These are phyloP conservation scores for Tipula lateralis DNA, from an alignment of 2,888 invertebrate genomes.

Conservation along the genomic window DNA sequence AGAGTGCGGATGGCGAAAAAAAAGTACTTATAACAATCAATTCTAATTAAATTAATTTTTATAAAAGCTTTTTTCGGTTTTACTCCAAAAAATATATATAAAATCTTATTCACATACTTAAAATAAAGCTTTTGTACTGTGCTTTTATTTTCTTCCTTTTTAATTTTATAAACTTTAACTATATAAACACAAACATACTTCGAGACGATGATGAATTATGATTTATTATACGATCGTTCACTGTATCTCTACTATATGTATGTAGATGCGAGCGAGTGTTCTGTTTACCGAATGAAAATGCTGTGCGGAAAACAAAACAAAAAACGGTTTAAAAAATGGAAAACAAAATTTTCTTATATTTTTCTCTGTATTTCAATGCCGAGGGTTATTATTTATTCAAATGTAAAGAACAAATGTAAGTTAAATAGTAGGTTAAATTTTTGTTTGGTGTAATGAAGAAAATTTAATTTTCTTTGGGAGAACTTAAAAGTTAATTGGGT, in stretches of 20 bases:
- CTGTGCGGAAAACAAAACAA: background rate
- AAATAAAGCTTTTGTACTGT: background rate
- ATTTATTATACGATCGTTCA: background rate
- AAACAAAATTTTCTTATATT: background rate
- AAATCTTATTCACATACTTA: background rate
- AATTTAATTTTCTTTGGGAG: background rate
- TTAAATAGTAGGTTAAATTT: background rate
- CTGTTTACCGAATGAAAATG: background rate
- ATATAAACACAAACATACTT: no score
- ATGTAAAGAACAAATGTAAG: background rate
- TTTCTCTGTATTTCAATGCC: background rate
- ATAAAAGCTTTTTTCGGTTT: background rate
- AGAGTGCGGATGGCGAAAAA: background rate
- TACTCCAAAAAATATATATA: background rate
- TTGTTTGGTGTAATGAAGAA: background rate
- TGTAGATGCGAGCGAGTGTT: background rate
- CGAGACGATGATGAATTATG: constrained; percentile 15
- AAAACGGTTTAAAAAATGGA: background rate
- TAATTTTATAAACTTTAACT: background rate
- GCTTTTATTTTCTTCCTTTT: background rate
- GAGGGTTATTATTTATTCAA: constrained; percentile 13
- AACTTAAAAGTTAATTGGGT: background rate
- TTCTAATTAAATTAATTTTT: background rate
- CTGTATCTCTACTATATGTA: background rate
- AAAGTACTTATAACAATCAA: background rate